Conservation (phyloP, 2,888 invertebrate genomes). For the Metacarcinus magister region DNA sequence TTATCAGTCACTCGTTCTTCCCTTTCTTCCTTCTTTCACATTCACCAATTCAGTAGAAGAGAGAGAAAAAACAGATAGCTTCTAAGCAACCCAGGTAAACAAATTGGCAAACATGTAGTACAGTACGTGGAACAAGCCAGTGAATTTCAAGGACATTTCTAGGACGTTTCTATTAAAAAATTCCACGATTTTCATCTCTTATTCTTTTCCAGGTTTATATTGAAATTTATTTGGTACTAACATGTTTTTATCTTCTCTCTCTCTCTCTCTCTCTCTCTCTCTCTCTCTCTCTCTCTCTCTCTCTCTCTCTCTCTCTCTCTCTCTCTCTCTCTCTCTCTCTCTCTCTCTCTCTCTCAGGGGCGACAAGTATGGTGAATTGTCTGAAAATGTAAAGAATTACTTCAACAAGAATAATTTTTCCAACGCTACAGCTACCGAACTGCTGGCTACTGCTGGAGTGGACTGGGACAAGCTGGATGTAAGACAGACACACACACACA, state of each 20-base stretch:
- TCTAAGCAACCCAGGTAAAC: not conserved
- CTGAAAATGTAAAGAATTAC: not conserved
- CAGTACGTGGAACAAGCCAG: not conserved
- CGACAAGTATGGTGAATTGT: not conserved
- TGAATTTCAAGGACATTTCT: not conserved
- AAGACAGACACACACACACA: not conserved
- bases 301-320: slow-evolving; percentile 30
- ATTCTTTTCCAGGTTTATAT: no score
- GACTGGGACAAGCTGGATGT: slow-evolving; percentile 22
- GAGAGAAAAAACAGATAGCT: not conserved
- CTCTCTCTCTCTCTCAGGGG: not conserved
- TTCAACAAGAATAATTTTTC: not conserved
- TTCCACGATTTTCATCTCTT: no score
- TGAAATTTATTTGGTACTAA: no score
- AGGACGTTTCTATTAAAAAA: no score
- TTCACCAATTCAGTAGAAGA: not conserved
- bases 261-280: not conserved
- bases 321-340: not conserved
- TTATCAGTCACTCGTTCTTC: not conserved
- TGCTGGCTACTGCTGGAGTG: not conserved
- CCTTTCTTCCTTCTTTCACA: not conserved
- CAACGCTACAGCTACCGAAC: not conserved
- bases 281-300: slow-evolving; percentile 26
- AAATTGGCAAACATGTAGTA: not conserved
- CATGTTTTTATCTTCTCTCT: not conserved